Base-by-base conservation (phyloP, 2,888 invertebrate genomes). In the Cremastobaeus sp. region DNA sequence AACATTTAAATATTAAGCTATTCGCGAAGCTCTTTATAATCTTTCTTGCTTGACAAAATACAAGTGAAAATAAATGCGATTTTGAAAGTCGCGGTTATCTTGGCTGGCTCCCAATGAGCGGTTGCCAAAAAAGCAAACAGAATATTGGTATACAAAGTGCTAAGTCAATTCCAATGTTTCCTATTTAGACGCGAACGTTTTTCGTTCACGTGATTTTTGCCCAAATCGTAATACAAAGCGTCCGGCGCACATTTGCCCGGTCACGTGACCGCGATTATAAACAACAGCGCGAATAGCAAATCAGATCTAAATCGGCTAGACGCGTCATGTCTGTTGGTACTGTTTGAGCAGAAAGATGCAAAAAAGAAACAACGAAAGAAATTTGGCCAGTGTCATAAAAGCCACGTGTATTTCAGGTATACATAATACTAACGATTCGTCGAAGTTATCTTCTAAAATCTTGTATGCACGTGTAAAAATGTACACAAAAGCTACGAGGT, bases 401-500 rank as follows among this genome's bases (percentile, higher is more conserved):
- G 65, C 72, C 64, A 79, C 76, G 77, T 78, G 79, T 79, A 79
- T 78, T 68, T 81, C 81, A 81, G 82, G 79, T 82, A 82, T 82
- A 81, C 77, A 78, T 85, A 85, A 85, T 85, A 85, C 84, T 85
- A 85, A 76, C 81, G 79, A 81, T 81, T 71, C 17, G 35, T 79
- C 65, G 76, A 80, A 78, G 69, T 81, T 77, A 74, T 59, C 73
- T 66, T 48, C 55, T 65, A 54, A 72, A 73, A 76, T 76, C 73
- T 37, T 47, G 35, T 66, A 72, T 72, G 72, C 64, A 59, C 71
- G 78, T 76, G 79, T 80, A 84, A 85, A 81, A 83, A 82, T 78
- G 83, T 83, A 84, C 81, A 84, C 83, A 82, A 81, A 84, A 84
- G 84, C 83, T 83, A 82, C 83, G 82, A 84, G 82, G 78, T 81